Conservation (phyloP, 2,113 vertebrate genomes). For the Oplegnathus fasciatus region DNA sequence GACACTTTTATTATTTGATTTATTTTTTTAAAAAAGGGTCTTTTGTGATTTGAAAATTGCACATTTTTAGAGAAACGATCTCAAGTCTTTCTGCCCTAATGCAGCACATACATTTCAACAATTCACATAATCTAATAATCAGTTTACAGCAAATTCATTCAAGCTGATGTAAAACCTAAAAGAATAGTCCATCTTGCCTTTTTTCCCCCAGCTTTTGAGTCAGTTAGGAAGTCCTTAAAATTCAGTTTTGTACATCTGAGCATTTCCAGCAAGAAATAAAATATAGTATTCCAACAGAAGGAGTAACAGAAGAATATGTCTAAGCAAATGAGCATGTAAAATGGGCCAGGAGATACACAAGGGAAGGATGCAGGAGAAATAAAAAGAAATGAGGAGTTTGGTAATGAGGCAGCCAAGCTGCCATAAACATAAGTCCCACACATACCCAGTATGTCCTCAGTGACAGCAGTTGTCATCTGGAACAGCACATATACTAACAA, state of each 20-base stretch:
- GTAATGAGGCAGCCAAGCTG: conserved; percentile 12
- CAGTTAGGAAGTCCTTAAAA: neutral
- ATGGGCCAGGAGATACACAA: neutral
- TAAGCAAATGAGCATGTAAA: neutral
- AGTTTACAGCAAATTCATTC: neutral
- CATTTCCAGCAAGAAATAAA: neutral
- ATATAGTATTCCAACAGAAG: neutral
- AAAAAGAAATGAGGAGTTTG: conserved; percentile 11
- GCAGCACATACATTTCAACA: neutral
- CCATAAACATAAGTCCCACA: conserved; percentile 29
- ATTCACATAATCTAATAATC: neutral
- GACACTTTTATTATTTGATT: too few species aligned
- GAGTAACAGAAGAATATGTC: neutral
- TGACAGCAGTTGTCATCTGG: conserved; percentile 34
- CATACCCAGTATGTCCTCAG: conserved; percentile 18
- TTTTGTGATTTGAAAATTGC: too few species aligned
- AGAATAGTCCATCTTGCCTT: neutral
- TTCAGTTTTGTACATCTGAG: too few species aligned
- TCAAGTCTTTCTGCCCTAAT: neutral
- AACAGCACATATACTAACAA: conserved; percentile 15
- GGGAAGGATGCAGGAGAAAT: neutral
- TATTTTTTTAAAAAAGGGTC: too few species aligned
- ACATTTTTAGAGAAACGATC: too few species aligned
- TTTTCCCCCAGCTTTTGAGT: neutral
- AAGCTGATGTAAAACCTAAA: neutral